Percentiles rank a stretch among this genome's conserved stretches.
Evolutionary conservation across 37 sponge, comb jelly and placozoan genomes (phyloP).

Genomic region (Spongilla lacustris): DNA sequence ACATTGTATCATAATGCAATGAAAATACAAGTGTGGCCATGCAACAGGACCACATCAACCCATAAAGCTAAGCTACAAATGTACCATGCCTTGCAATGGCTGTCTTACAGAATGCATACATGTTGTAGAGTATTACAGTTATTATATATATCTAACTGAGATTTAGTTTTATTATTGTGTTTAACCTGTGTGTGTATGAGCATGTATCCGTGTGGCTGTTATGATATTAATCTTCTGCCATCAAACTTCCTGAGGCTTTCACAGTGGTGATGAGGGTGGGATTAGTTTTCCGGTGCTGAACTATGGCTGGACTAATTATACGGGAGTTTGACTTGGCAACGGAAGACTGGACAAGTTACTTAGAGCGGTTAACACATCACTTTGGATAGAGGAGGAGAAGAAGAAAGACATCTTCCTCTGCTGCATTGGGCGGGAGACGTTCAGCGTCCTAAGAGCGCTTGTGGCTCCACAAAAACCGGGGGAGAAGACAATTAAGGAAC

Average conservation of each 20-base stretch:
- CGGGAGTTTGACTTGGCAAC: not conserved
- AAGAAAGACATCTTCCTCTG: not conserved
- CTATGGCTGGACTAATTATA: not conserved
- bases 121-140: no score
- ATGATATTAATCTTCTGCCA: not conserved
- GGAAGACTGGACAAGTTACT: not conserved
- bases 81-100: no score
- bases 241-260: not conserved
- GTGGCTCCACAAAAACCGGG: conserved; percentile 45
- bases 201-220: not conserved
- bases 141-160: no score
- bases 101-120: no score
- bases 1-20: no score
- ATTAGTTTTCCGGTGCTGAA: not conserved
- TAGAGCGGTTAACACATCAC: not conserved
- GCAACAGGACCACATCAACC: no score
- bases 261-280: not conserved
- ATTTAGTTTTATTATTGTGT: no score
- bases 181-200: not conserved
- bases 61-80: no score
- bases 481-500: conserved; percentile 7
- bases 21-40: no score
- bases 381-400: not conserved
- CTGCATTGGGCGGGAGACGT: conserved; percentile 12
- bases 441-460: conserved; percentile 7